Evolutionary conservation across 1,140 invertebrate genomes (phyloP).

Genomic region (Choristoneura fumiferana): DNA sequence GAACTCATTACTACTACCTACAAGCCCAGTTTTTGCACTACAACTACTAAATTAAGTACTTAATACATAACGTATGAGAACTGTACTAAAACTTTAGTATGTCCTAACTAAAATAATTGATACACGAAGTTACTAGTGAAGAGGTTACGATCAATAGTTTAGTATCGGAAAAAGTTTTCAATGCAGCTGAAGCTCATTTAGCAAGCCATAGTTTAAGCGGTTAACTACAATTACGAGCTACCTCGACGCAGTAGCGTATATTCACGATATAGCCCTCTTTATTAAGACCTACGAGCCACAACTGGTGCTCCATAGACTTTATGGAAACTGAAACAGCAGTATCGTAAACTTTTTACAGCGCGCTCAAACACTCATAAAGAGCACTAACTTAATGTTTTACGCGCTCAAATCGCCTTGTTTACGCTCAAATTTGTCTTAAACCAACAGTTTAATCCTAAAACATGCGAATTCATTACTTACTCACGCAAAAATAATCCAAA

Average conservation of each 20-base stretch:
- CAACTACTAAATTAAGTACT: too few species aligned
- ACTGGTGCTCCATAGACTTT: slow-evolving; percentile 20
- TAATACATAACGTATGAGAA: too few species aligned
- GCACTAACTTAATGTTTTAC: slow-evolving; percentile 36
- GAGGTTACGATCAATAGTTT: too few species aligned
- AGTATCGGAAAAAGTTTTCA: too few species aligned
- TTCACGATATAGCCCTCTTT: slow-evolving; percentile 3
- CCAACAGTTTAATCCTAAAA: slow-evolving; percentile 32
- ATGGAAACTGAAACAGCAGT: slow-evolving; percentile 30
- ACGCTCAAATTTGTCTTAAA: slow-evolving; percentile 34
- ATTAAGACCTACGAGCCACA: slow-evolving; percentile 10
- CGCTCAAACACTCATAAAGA: slow-evolving; percentile 30
- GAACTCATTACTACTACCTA: too few species aligned
- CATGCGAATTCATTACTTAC: slow-evolving; percentile 61
- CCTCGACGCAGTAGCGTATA: not conserved
- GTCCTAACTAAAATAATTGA: too few species aligned
- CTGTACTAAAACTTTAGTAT: too few species aligned
- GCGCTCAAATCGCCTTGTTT: slow-evolving; percentile 29
- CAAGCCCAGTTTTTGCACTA: too few species aligned
- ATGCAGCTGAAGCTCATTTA: too few species aligned
- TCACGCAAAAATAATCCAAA: slow-evolving; percentile 71
- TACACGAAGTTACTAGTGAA: too few species aligned
- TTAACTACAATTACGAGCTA: not conserved
- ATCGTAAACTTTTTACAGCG: slow-evolving; percentile 37
- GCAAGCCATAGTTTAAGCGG: too few species aligned